These are phyloP conservation scores for Aromia moschata DNA, from an alignment of 2,888 invertebrate species.

Conservation along the genomic window DNA sequence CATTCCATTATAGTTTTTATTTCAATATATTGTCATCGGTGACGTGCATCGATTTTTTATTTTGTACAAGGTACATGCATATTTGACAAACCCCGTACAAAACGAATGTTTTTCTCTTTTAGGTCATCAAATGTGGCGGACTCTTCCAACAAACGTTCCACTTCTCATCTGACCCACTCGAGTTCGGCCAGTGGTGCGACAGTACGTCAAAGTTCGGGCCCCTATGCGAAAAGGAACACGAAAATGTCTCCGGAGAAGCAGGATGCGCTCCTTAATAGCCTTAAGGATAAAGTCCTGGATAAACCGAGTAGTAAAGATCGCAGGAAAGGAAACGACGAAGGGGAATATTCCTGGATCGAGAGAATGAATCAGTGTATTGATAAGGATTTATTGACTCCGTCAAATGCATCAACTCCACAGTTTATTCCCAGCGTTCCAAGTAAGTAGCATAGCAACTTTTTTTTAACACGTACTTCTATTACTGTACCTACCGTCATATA, in stretches of 20 bases:
- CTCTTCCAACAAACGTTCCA: background rate
- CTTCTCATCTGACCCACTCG: background rate
- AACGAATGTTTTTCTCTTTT: background rate
- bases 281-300: background rate
- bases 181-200: background rate
- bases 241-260: background rate
- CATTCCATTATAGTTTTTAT: too few relatives aligned
- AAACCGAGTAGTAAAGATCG: background rate
- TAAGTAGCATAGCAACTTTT: too few relatives aligned
- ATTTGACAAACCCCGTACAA: too few relatives aligned
- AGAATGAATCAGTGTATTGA: constrained; percentile 2
- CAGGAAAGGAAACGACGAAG: constrained; percentile 5
- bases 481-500: too few relatives aligned
- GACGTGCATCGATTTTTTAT: too few relatives aligned
- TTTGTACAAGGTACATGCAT: too few relatives aligned
- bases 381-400: constrained; percentile 1
- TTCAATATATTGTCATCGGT: too few relatives aligned
- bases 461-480: too few relatives aligned
- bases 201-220: background rate
- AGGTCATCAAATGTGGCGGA: constrained; percentile 7
- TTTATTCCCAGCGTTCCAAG: background rate
- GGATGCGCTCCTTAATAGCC: background rate
- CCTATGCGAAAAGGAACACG: background rate
- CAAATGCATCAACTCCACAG: constrained; percentile 7
- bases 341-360: constrained; percentile 7